A percentile compares a stretch with the other conserved stretches of the same genome.
phyloP scores from a whole-genome alignment of 2,888 invertebrate genomes.

The Bursaphelenchus okinawaensis region DNA sequence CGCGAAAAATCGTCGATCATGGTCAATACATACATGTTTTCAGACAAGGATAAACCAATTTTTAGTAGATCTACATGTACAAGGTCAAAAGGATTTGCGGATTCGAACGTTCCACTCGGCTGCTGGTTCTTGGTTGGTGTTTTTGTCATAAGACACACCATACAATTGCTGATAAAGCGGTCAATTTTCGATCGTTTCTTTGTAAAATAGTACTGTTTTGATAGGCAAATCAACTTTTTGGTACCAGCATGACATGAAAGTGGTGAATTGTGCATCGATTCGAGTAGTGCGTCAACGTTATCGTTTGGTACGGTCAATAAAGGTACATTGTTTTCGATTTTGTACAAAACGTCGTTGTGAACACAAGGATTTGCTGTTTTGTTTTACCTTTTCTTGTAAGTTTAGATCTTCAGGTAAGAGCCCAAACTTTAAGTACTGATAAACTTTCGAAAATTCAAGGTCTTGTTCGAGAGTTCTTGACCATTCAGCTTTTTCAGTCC shows the following conservation, averaged over 20 bases:
- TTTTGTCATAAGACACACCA: neutral
- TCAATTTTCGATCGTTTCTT: neutral
- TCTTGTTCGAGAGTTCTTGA: too few species aligned
- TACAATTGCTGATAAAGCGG: neutral
- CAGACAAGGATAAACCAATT: neutral
- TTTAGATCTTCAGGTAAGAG: too few species aligned
- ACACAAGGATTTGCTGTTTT: too few species aligned
- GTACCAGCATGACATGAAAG: neutral
- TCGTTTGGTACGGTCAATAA: neutral
- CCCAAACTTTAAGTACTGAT: too few species aligned
- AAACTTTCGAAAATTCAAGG: too few species aligned
- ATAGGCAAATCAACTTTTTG: neutral
- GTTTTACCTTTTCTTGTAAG: too few species aligned
- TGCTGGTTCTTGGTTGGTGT: neutral
- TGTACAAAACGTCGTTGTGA: neutral
- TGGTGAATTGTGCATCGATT: neutral
- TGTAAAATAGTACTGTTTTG: neutral
- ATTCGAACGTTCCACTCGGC: neutral
- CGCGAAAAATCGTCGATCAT: constrained; percentile 5
- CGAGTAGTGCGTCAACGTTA: neutral
- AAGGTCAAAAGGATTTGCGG: neutral
- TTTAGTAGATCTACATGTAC: constrained; percentile 1
- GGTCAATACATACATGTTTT: neutral
- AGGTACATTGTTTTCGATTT: neutral
- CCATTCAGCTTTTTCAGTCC: too few species aligned